phyloP scores from a whole-genome alignment of 1,140 invertebrate genomes.

The Dinoponera quadriceps region DNA sequence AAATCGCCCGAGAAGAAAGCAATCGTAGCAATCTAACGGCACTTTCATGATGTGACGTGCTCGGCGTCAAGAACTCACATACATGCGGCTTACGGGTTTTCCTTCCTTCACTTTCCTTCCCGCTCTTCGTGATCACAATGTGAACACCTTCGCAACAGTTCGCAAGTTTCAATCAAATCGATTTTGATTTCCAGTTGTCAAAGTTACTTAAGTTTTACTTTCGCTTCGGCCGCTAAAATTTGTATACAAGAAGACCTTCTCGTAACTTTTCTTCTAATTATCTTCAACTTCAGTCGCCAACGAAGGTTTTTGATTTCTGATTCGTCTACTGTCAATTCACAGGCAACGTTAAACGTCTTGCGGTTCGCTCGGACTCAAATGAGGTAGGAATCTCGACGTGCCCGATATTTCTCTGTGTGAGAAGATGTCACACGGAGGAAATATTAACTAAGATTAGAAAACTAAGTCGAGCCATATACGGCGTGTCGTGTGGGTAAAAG shows the following conservation, averaged over 20 bases:
- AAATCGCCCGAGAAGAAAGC: not conserved
- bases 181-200: not conserved
- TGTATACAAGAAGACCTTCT: not conserved
- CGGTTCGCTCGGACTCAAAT: not conserved
- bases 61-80: not conserved
- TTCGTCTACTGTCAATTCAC: not conserved
- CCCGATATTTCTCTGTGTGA: not conserved
- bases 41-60: slow-evolving; percentile 13
- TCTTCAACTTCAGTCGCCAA: slow-evolving; percentile 1
- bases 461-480: not conserved
- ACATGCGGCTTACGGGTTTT: not conserved
- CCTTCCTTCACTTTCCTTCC: not conserved
- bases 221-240: slow-evolving; percentile 6
- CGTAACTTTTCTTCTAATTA: slow-evolving; percentile 3
- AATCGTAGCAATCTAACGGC: slow-evolving; percentile 36
- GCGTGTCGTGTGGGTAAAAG: not conserved
- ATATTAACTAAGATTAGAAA: not conserved
- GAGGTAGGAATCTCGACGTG: not conserved
- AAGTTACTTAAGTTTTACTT: slow-evolving; percentile 6
- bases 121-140: not conserved
- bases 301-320: not conserved
- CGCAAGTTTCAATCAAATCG: not conserved
- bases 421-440: not conserved
- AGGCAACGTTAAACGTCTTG: not conserved
- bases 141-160: not conserved